Conservation (phyloP, 1,140 invertebrate species). For the Cydia splendana region DNA sequence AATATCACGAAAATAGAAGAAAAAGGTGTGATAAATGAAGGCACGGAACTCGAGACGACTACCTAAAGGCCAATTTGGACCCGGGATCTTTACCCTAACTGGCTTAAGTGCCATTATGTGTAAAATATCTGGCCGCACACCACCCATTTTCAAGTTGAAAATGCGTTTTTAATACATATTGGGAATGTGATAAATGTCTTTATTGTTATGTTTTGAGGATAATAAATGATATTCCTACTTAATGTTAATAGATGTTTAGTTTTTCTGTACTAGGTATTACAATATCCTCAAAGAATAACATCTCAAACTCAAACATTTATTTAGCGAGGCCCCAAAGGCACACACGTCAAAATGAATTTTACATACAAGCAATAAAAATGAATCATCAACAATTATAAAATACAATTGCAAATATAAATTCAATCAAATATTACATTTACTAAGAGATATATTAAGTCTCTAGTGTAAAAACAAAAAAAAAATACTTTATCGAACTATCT, state of each 20-base stretch:
- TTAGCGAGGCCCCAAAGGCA: no score
- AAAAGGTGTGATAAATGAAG: slow-evolving; percentile 33
- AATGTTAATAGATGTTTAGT: background rate
- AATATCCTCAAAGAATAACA: no score
- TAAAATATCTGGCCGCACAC: slow-evolving; percentile 34
- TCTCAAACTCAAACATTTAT: no score
- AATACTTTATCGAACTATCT: no score
- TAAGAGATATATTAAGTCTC: no score
- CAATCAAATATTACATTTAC: no score
- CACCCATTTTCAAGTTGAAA: slow-evolving; percentile 29
- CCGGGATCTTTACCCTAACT: slow-evolving; percentile 34
- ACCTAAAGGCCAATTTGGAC: slow-evolving; percentile 32
- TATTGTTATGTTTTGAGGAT: background rate
- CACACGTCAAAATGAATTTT: no score
- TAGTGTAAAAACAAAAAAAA: no score
- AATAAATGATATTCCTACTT: background rate
- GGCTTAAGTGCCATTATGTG: slow-evolving; percentile 34
- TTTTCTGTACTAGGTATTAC: no score
- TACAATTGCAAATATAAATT: no score
- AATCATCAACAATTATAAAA: no score
- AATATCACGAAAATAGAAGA: slow-evolving; percentile 25
- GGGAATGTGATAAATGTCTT: slow-evolving; percentile 19
- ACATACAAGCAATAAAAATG: no score
- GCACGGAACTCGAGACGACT: slow-evolving; percentile 24
- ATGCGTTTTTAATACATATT: slow-evolving; percentile 25